Evolutionary conservation across 2,797 vertebrate species (phyloP).

Genomic region (Pogonophryne albipinna): DNA sequence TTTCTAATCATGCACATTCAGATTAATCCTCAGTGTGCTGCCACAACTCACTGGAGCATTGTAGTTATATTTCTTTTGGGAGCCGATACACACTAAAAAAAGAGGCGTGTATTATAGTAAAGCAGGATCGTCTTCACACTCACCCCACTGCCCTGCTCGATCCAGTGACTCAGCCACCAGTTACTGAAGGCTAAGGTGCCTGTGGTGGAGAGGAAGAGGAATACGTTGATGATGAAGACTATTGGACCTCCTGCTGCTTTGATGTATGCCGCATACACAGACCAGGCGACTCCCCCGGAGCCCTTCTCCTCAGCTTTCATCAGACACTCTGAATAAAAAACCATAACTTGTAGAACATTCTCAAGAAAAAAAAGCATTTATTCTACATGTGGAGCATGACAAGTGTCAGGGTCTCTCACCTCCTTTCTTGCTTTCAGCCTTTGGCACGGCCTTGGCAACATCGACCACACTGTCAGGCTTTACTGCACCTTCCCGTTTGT

Average conservation of each 20-base stretch:
- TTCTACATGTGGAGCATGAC: slow-evolving; percentile 1
- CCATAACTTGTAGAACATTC: neutral
- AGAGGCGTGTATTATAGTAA: slow-evolving; percentile 20
- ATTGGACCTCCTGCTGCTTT: slow-evolving; percentile 86
- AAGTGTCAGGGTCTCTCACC: slow-evolving; percentile 68
- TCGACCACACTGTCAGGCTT: slow-evolving; percentile 32
- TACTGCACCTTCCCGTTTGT: slow-evolving; percentile 64
- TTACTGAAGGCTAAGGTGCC: slow-evolving; percentile 88
- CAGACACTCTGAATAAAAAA: slow-evolving; percentile 76
- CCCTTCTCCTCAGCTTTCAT: slow-evolving; percentile 88
- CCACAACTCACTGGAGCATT: slow-evolving; percentile 53
- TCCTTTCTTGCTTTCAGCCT: slow-evolving; percentile 68
- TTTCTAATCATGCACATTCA: slow-evolving; percentile 74
- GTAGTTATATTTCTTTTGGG: slow-evolving; percentile 52
- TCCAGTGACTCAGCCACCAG: slow-evolving; percentile 92
- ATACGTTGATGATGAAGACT: slow-evolving; percentile 81
- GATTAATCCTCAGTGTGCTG: slow-evolving; percentile 70
- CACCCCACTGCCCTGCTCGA: slow-evolving; percentile 89
- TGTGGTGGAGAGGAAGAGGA: slow-evolving; percentile 87
- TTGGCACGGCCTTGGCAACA: slow-evolving; percentile 50
- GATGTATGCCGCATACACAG: slow-evolving; percentile 86
- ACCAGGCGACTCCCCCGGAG: slow-evolving; percentile 83
- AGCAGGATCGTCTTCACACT: slow-evolving; percentile 60
- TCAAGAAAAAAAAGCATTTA: slow-evolving; percentile 6
- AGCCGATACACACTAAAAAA: slow-evolving; percentile 29